phyloP scores from a whole-genome alignment of 2,888 invertebrate species.

The Lypha dubia region DNA sequence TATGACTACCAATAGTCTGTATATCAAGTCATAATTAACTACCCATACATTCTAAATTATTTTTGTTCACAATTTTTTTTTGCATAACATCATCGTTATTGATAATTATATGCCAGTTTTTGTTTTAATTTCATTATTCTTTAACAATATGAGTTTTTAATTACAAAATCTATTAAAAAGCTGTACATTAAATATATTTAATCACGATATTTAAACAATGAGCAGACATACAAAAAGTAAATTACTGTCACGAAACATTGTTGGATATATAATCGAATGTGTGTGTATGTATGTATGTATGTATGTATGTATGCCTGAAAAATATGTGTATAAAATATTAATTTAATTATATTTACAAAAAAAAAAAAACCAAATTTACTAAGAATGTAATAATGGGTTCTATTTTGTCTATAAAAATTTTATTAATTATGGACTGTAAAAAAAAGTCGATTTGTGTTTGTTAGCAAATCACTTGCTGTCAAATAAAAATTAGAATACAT shows the following conservation, averaged over 20 bases:
- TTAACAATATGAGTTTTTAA: slow-evolving; percentile 53
- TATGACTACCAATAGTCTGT: no score
- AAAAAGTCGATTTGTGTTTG: no score
- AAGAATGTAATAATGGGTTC: neutral
- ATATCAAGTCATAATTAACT: neutral
- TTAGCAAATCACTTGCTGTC: no score
- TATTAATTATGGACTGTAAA: neutral
- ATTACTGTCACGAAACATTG: slow-evolving; percentile 41
- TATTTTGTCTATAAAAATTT: neutral
- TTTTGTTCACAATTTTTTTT: neutral
- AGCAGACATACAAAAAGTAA: slow-evolving; percentile 32
- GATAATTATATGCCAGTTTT: slow-evolving; percentile 9
- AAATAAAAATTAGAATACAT: no score
- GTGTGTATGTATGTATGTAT: no score
- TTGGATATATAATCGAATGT: neutral
- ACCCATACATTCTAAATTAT: neutral
- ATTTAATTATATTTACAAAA: neutral
- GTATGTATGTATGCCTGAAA: no score
- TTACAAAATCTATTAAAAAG: slow-evolving; percentile 35
- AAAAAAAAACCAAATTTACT: neutral
- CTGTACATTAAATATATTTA: slow-evolving; percentile 18
- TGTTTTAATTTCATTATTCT: slow-evolving; percentile 2
- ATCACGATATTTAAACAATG: slow-evolving; percentile 35
- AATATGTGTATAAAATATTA: neutral
- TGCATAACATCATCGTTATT: slow-evolving; percentile 25